Evolutionary conservation across 2,797 vertebrate species (phyloP), one percentile per base, ranked within the genome.

Genomic region (Falco berigora): DNA sequence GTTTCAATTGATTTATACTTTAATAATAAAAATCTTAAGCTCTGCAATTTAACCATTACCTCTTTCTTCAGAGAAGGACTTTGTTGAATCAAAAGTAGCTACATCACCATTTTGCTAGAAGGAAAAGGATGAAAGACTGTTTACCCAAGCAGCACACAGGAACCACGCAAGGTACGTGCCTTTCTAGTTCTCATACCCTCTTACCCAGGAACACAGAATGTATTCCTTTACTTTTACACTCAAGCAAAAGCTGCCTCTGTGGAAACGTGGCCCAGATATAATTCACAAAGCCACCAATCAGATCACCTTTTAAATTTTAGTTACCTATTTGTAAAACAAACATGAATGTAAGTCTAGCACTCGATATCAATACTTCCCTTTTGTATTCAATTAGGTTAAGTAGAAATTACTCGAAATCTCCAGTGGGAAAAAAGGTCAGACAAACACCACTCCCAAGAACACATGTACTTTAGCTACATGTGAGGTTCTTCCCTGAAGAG

Each of bases 101-200:
- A 68, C 63, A 75, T 72, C 93, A 92, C 96, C 69, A 4, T 84
- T 94, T 88, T 91, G 97, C 97, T 97, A 42, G 66, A 96, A 95
- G 74, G 49, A 79, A 94, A 76, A 52, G 63, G 81, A 93, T 36
- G 88, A 80, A 86, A 86, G 30, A 23, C 8, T 12, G 14, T 85
- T 91, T 56, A 74, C 52, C 74, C 56, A 56, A 79, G 69, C 69
- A 76, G 55, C 61, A 64, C 1, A 0, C 18, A 44, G 49, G 38
- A 59, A 52, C n/a, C 67, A 79, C 1, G 0, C 38, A 69, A 50
- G 25, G 36, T 21, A n/a, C 40, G 14, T 8, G 7, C 30, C 30
- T 49, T 74, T 71, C 61, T 32, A n/a, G 9, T 34, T 64, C 52
- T 61, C 23, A 14, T 18, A 32, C 36, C 27, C 7, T 21, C 38